These are phyloP conservation scores for Esperia sulphurella DNA, from an alignment of 2,888 invertebrate species.

Conservation along the genomic window DNA sequence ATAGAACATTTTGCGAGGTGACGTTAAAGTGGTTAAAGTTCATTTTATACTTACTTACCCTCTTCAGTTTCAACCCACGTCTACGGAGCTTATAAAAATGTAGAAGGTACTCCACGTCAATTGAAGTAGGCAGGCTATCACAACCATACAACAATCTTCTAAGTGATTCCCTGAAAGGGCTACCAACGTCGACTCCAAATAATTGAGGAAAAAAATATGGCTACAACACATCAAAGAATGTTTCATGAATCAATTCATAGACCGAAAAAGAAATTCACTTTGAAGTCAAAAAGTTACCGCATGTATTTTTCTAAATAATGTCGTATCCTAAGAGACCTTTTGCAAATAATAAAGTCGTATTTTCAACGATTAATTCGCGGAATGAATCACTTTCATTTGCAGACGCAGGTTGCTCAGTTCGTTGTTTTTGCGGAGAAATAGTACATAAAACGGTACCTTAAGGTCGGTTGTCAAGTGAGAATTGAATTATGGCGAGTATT, in stretches of 20 bases:
- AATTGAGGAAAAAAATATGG: not conserved
- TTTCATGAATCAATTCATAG: constrained; percentile 26
- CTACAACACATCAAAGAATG: constrained; percentile 7
- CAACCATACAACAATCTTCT: not conserved
- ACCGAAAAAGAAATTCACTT: constrained; percentile 22
- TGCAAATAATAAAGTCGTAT: constrained; percentile 39
- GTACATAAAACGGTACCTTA: constrained; percentile 11
- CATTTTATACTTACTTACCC: too few relatives aligned
- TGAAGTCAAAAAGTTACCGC: constrained; percentile 9
- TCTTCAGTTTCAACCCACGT: too few relatives aligned
- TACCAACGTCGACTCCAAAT: constrained; percentile 6
- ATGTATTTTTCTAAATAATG: constrained; percentile 20
- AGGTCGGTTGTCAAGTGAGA: constrained; percentile 28
- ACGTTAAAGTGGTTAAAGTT: too few relatives aligned
- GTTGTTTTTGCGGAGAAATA: constrained; percentile 37
- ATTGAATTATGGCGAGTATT: constrained; percentile 66
- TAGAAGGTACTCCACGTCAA: not conserved
- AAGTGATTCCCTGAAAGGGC: not conserved
- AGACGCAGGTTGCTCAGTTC: constrained; percentile 30
- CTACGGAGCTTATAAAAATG: not conserved
- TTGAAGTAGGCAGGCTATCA: too few relatives aligned
- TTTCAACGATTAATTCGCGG: constrained; percentile 47
- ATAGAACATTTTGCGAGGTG: too few relatives aligned
- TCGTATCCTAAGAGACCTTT: constrained; percentile 12
- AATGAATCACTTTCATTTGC: constrained; percentile 58